Evolutionary conservation across 92 coral and sea anemone species (phyloP), one percentile per base, ranked within the genome.

Genomic region (Ricordea florida): DNA sequence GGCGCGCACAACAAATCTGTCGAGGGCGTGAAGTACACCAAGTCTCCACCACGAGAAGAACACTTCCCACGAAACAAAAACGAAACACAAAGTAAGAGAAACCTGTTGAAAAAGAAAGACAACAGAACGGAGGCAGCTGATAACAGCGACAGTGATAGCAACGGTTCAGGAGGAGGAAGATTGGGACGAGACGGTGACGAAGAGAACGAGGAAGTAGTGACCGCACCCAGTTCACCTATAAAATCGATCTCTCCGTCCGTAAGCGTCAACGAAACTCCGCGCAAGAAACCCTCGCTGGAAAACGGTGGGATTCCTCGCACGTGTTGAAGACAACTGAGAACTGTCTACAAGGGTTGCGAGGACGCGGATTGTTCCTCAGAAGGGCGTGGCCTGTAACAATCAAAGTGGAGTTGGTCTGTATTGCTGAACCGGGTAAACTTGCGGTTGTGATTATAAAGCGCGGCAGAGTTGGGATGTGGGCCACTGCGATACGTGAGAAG

Each of bases 161-260:
- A 82, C 18, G 76, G 53, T 5, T 91, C 97, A 7, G 76, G 62
- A 33, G 97, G 85, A 15, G 97, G 97, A 79, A 53, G 51, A 52
- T 69, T 6, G 76, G n/a, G n/a, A n/a, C n/a, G n/a, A n/a, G n/a
- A n/a, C n/a, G n/a, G n/a, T n/a, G n/a, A n/a, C n/a, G 60, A 47
- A 8, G 35, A 13, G 57, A 66, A 46, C 10, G 24, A 18, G 46
- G 11, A 30, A 30, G 32, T 15, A 1, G 1, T 20, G n/a, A 64
- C 55, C 10, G 20, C 58, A 2, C 15, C 60, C 6, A 62, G 35
- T 34, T 62, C 69, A 18, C 60, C 74, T 32, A 11, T 60, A 1
- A 66, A 49, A 29, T 66, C 74, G 0, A 32, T 47, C 2, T 66
- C 74, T 14, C 74, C 60, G 10, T 5, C 74, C n/a, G 74, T 21